A percentile compares a stretch with the other conserved stretches of the same genome.
Conservation (phyloP, 1,140 invertebrate species). For the Branchinecta lynchi region DNA sequence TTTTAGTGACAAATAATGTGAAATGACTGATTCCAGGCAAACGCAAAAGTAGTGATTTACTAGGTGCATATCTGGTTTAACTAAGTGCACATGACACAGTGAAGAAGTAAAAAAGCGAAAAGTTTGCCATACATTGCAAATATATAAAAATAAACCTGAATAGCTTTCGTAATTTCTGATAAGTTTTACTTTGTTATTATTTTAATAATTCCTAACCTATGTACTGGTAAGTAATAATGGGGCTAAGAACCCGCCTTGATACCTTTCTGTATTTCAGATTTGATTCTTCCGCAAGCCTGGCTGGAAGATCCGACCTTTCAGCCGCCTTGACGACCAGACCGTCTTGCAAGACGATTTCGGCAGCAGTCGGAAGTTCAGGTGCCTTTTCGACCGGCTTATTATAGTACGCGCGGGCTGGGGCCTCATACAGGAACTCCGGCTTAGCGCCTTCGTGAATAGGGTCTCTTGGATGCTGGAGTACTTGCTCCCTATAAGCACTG, state of each 20-base stretch:
- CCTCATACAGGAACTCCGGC: not conserved
- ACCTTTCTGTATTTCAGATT: conserved; percentile 2
- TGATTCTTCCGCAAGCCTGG: not conserved
- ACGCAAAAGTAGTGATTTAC: no score
- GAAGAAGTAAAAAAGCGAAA: no score
- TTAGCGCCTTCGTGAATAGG: not conserved
- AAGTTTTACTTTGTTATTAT: no score
- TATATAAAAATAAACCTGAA: no score
- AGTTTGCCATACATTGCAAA: no score
- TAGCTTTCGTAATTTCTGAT: no score
- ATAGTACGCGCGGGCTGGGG: not conserved
- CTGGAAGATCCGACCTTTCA: not conserved
- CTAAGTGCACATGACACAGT: no score
- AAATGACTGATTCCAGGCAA: no score
- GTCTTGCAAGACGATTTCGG: not conserved
- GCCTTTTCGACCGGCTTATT: not conserved
- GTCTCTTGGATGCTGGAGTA: not conserved
- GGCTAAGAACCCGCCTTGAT: not conserved
- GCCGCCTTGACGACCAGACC: not conserved
- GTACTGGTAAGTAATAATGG: not conserved
- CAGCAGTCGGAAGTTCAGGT: not conserved
- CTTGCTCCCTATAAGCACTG: not conserved
- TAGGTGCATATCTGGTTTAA: no score
- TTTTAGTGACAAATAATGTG: no score
- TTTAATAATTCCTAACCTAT: not conserved